These are phyloP conservation scores for Propithecus deckenii DNA, from an alignment of 2,797 vertebrate genomes.

Conservation along the genomic window DNA sequence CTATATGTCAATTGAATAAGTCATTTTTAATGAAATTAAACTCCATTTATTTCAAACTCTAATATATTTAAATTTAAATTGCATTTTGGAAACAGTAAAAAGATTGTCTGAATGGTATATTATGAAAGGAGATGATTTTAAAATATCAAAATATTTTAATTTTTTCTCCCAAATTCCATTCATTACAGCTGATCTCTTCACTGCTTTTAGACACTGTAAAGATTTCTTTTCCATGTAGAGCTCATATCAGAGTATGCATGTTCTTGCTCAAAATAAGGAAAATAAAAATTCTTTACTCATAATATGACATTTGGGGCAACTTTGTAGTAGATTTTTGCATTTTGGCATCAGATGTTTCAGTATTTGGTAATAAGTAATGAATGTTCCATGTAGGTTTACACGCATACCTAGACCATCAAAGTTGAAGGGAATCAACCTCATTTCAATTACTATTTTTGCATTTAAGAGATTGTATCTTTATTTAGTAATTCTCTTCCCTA, in stretches of 20 bases:
- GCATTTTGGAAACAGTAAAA: not conserved
- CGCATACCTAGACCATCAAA: not conserved
- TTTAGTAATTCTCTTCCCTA: not conserved
- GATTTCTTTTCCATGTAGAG: not conserved
- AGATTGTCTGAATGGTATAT: not conserved
- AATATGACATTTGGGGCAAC: not conserved
- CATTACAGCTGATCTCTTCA: not conserved
- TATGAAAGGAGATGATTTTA: not conserved
- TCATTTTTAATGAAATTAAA: constrained; percentile 11
- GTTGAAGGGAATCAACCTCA: not conserved
- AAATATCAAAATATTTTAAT: constrained; percentile 6
- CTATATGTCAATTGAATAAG: not conserved
- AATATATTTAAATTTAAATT: constrained; percentile 35
- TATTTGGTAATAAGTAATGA: not conserved
- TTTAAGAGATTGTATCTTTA: not conserved
- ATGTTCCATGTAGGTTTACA: not conserved
- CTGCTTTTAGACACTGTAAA: not conserved
- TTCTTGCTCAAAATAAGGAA: not conserved
- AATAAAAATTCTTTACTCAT: not conserved
- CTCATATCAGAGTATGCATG: not conserved
- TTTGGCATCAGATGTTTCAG: not conserved
- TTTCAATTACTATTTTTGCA: not conserved
- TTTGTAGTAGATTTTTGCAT: not conserved
- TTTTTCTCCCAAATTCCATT: not conserved
- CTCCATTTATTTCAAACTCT: constrained; percentile 2